Percentiles rank a stretch among this genome's conserved stretches.
phyloP scores from a whole-genome alignment of 2,113 vertebrate species.

The Microtus ochrogaster region DNA sequence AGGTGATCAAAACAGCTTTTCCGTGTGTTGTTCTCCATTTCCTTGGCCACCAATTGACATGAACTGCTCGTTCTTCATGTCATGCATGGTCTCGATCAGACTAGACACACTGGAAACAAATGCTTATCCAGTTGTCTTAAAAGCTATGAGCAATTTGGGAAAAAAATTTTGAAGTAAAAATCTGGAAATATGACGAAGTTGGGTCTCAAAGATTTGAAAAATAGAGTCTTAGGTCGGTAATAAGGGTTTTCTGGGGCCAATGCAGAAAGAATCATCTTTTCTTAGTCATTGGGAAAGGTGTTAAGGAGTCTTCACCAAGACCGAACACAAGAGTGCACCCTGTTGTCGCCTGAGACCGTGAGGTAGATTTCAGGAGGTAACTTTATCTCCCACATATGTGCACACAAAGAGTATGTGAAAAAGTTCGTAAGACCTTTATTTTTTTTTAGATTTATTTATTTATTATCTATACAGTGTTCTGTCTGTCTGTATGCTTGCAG shows the following conservation, averaged over 20 bases:
- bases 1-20: conserved; percentile 32
- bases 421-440: background rate
- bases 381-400: background rate
- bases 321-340: background rate
- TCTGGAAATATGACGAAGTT: background rate
- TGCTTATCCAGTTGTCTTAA: conserved; percentile 11
- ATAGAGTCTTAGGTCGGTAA: background rate
- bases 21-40: background rate
- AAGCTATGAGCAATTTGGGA: background rate
- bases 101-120: conserved; percentile 14
- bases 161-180: conserved; percentile 25
- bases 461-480: no score
- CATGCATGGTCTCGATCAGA: background rate
- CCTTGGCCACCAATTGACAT: background rate
- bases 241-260: background rate
- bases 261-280: background rate
- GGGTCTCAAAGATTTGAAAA: background rate
- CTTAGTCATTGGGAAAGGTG: background rate
- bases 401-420: background rate
- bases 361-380: background rate
- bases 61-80: conserved; percentile 9
- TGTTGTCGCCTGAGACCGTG: background rate
- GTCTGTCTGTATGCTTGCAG: no score
- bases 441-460: no score
- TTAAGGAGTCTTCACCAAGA: background rate